Base-by-base conservation (phyloP, 1,140 invertebrate genomes). In the Akabosia matsudoensis region DNA sequence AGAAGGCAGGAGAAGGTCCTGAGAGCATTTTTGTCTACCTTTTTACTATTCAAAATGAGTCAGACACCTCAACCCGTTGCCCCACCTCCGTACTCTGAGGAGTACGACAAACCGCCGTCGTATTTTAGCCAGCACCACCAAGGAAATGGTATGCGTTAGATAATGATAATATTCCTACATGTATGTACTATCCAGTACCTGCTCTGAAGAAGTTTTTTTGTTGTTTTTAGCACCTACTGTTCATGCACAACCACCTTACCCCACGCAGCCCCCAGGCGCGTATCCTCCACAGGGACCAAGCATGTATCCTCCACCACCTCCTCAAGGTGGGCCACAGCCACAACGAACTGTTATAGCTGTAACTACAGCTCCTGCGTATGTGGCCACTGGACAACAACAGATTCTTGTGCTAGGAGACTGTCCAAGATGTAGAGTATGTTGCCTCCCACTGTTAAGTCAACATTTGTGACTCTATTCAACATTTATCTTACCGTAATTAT, bases 381-480 rank as follows among this genome's bases (percentile, higher is more conserved):
- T 7, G 28, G n/a, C n/a, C n/a, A n/a, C n/a, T n/a, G 24, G 7
- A 10, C 61, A 67, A 30, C 24, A 28, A 67, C 24, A 31, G 7
- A 30, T 67, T 3, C 61, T 67, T 67, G 7, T 30, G 13, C 4
- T 67, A 30, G 61, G 61, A 72, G 45, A 72, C 34, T 45, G 70
- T 22, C 70, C 37, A 72, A 13, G 4, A 37, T 72, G 70, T 22
- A 72, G 70, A 22, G 70, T 72, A 72, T 70, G 67, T 26, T n/a
- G n/a, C n/a, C n/a, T n/a, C n/a, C n/a, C n/a, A n/a, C n/a, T n/a
- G n/a, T n/a, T n/a, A n/a, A n/a, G n/a, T n/a, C n/a, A n/a, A n/a
- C n/a, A n/a, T n/a, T n/a, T n/a, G n/a, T n/a, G n/a, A n/a, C n/a
- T n/a, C n/a, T n/a, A n/a, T n/a, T n/a, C n/a, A 51, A 51, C 45